Conservation (phyloP, 2,113 vertebrate genomes). For the Marmota flaviventris region DNA sequence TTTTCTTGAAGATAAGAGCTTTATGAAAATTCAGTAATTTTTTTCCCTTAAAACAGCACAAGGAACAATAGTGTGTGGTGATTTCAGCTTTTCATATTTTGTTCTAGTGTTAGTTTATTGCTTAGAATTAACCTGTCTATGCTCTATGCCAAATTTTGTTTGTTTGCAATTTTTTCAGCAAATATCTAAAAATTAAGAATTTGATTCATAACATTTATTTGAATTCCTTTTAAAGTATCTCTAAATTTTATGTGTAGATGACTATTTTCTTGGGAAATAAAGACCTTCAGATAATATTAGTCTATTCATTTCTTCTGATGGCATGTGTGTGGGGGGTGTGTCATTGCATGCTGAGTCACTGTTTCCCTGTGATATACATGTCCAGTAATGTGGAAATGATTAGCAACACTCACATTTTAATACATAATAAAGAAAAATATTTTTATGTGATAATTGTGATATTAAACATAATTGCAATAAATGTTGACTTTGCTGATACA, state of each 20-base stretch:
- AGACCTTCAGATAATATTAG: not conserved
- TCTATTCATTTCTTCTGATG: not conserved
- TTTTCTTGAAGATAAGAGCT: not conserved
- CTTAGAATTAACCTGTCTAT: not conserved
- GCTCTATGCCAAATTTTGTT: not conserved
- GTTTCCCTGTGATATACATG: not conserved
- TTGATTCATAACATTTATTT: not conserved
- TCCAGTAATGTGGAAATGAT: not conserved
- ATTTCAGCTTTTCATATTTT: not conserved
- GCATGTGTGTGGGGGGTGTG: fast-evolving
- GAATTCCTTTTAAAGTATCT: not conserved
- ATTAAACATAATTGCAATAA: not conserved
- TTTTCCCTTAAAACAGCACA: not conserved
- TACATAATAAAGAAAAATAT: not conserved
- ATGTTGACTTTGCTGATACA: not conserved
- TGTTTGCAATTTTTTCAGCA: not conserved
- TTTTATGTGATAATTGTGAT: not conserved
- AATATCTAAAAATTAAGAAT: not conserved
- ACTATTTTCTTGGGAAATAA: constrained; percentile 14
- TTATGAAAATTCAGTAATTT: not conserved
- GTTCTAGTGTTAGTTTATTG: not conserved
- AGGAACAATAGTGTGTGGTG: not conserved
- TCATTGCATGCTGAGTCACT: not conserved
- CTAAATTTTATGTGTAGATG: not conserved
- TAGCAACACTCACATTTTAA: not conserved